Percentiles rank a stretch among this genome's conserved stretches.
Conservation (phyloP, 2,888 invertebrate genomes). For the Deladenus siricidicola region DNA sequence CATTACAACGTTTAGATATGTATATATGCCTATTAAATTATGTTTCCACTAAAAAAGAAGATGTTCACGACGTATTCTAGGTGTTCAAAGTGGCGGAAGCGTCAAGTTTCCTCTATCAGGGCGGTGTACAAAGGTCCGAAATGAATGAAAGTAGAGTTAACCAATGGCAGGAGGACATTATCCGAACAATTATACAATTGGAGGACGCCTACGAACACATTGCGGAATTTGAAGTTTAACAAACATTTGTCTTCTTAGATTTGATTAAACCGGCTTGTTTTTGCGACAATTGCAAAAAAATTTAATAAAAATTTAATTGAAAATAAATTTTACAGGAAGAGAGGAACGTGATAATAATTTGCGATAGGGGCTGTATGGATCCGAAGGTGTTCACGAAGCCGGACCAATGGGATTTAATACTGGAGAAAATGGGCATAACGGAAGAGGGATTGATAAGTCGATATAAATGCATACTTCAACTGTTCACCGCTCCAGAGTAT, state of each 20-base stretch:
- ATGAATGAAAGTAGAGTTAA: constrained; percentile 18
- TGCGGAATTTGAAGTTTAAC: constrained; percentile 19
- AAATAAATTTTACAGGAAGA: constrained; percentile 12
- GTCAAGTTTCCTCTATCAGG: constrained; percentile 24
- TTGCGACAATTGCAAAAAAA: background rate
- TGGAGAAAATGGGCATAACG: constrained; percentile 11
- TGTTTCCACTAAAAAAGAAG: background rate
- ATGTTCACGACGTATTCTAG: constrained; percentile 9
- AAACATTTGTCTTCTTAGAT: background rate
- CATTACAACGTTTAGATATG: too few species aligned
- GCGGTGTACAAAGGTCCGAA: constrained; percentile 21
- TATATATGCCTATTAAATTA: too few species aligned
- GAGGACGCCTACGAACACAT: constrained; percentile 32
- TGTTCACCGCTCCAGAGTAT: constrained; percentile 26
- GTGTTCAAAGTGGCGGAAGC: constrained; percentile 27
- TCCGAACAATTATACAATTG: constrained; percentile 26
- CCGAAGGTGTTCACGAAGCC: constrained; percentile 22
- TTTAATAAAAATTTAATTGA: too few species aligned
- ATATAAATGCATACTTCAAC: constrained; percentile 24
- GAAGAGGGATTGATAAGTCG: constrained; percentile 21
- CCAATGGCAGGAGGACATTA: constrained; percentile 26
- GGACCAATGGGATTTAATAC: constrained; percentile 15
- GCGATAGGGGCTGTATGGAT: constrained; percentile 30
- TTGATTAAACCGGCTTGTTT: background rate
- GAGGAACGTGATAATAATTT: constrained; percentile 27